Conservation (phyloP, 2,113 vertebrate species). For the Ardeotis arabs region DNA sequence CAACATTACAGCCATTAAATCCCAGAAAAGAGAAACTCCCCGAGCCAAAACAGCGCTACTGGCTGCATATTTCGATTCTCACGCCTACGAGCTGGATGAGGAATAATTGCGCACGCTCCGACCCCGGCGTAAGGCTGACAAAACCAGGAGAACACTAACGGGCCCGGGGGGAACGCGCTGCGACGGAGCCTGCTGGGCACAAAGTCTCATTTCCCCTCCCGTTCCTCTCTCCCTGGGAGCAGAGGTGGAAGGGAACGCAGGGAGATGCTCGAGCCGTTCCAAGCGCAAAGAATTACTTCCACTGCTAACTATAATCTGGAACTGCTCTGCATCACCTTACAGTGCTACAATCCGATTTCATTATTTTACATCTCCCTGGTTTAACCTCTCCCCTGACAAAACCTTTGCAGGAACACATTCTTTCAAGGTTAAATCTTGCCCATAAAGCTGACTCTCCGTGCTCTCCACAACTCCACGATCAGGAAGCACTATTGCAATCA, state of each 20-base stretch:
- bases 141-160: background rate
- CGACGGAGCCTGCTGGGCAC: background rate
- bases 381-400: background rate
- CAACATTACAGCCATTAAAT: background rate
- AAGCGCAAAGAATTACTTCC: background rate
- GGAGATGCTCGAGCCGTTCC: background rate
- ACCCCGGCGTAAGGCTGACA: background rate
- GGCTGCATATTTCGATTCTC: background rate
- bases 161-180: fast-evolving
- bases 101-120: fast-evolving
- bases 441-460: background rate
- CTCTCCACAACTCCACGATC: fast-evolving
- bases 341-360: background rate
- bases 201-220: background rate
- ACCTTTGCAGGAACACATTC: background rate
- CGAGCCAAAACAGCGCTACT: background rate
- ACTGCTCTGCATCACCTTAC: background rate
- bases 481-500: background rate
- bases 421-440: background rate
- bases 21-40: background rate
- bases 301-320: background rate
- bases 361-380: too few relatives aligned
- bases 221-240: too few relatives aligned
- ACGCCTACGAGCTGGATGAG: background rate
- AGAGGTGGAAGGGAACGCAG: fast-evolving